These are phyloP conservation scores for Campylomormyrus numenius DNA, from an alignment of 2,113 vertebrate species.

Conservation along the genomic window DNA sequence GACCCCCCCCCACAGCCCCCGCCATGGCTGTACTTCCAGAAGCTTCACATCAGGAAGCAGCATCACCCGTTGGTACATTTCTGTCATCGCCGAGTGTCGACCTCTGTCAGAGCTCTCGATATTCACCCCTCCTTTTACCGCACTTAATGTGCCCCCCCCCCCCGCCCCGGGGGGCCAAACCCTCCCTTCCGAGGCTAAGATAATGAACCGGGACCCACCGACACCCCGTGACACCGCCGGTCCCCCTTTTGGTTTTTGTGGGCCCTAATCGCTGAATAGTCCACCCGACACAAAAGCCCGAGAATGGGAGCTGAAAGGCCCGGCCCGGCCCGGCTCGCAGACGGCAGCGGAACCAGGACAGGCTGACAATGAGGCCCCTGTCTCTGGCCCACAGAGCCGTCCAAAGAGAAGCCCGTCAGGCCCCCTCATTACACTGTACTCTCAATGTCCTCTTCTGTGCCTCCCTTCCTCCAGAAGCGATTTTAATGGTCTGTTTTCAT, in stretches of 20 bases:
- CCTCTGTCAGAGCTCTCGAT: too few species aligned
- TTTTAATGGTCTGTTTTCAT: not conserved
- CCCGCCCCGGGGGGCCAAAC: not conserved
- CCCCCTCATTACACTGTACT: not conserved
- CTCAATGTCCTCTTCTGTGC: not conserved
- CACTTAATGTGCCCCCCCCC: too few species aligned
- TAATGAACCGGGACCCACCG: not conserved
- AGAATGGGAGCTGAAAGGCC: constrained; percentile 1
- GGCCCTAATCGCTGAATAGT: constrained; percentile 39
- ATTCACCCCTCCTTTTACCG: too few species aligned
- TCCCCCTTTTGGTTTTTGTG: too few species aligned
- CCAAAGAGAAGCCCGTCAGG: not conserved
- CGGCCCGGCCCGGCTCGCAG: not conserved
- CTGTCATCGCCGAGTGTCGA: too few species aligned
- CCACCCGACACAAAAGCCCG: not conserved
- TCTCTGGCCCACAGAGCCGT: not conserved
- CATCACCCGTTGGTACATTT: too few species aligned
- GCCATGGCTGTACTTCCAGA: too few species aligned
- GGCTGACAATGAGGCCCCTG: not conserved
- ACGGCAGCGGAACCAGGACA: not conserved
- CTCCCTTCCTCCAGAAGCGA: not conserved
- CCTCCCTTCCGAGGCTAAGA: not conserved
- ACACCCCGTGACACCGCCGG: constrained; percentile 28
- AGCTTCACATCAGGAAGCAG: too few species aligned
- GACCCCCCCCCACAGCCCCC: not conserved